A percentile compares a stretch with the other conserved stretches of the same genome.
Evolutionary conservation across 2,797 vertebrate genomes (phyloP).

Genomic region (Brotula barbata): DNA sequence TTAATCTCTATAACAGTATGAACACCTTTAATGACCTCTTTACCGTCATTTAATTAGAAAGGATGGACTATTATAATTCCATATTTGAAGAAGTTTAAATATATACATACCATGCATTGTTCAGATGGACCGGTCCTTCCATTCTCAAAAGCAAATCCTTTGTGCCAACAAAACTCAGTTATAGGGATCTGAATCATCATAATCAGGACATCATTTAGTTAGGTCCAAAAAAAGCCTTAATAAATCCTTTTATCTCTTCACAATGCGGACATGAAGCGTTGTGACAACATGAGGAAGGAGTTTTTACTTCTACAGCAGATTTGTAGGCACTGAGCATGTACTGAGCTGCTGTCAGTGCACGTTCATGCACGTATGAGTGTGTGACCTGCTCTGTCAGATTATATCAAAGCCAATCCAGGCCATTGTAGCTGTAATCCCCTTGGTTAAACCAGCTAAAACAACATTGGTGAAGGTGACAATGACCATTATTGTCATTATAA

Average conservation of each 20-base stretch:
- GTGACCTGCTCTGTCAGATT: slow-evolving; percentile 64
- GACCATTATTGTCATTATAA: neutral
- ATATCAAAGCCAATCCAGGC: slow-evolving; percentile 68
- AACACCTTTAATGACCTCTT: no score
- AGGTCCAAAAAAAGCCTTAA: slow-evolving; percentile 8
- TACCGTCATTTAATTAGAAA: no score
- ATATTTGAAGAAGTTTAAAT: no score
- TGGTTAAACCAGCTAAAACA: neutral
- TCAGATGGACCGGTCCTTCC: slow-evolving; percentile 9
- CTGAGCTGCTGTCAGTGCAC: neutral
- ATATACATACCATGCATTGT: slow-evolving; percentile 45
- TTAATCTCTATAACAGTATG: no score
- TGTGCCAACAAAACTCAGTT: neutral
- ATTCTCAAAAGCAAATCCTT: slow-evolving; percentile 9
- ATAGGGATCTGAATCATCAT: neutral
- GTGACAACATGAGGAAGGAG: slow-evolving; percentile 2
- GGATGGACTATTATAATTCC: no score
- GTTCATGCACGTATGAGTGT: slow-evolving; percentile 13
- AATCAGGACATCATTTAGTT: slow-evolving; percentile 19
- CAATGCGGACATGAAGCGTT: neutral
- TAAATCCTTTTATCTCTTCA: no score
- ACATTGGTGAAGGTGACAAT: neutral
- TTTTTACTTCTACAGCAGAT: neutral
- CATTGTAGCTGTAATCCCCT: slow-evolving; percentile 11
- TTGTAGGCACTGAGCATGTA: neutral